Base-by-base conservation (phyloP, 1,140 invertebrate genomes). In the Drosophila triauraria region DNA sequence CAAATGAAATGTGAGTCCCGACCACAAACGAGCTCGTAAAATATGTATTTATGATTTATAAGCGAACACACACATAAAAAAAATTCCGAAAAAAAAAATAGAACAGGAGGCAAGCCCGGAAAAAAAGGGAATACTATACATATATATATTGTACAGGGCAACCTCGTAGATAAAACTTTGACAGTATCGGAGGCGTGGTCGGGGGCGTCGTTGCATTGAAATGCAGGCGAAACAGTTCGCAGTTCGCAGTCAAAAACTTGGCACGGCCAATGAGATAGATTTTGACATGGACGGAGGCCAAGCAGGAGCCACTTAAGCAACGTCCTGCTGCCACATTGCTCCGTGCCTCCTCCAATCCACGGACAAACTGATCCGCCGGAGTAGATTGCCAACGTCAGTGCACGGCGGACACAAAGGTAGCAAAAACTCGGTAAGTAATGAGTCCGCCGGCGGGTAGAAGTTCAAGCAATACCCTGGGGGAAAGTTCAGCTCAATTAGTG, bases 21-120 rank as follows among this genome's bases (percentile, higher is more conserved):
- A 53, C 76, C 68, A 63, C 76, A 78, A 78, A 78, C 76, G 68
- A 79, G 68, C 77, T 80, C 77, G 77, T 79, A 80, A 79, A 72
- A 80, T 79, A 80, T 78, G 82, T 87, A 87, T 88, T 88, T 88
- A 88, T 88, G 85, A 88, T 88, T 88, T 88, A 88, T 88, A 91
- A 65, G 76, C 76, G 48, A 38, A 54, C 43, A 67, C 65, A 77
- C 42, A 61, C 38, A 59, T 9, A 51, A 38, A 78, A 60, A 71
- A 63, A 59, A 43, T 30, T 5, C 38, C 35, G 10, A 57, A 54
- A 43, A 70, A 47, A 57, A 30, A 23, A 1, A 32, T 20, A 20
- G 53, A 38, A 50, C 32, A 17, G n/a, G 40, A 54, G 51, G 38
- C 51, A 47, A 30, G 6, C 25, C 10, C 3, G 10, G 25, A 50